phyloP scores from a whole-genome alignment of 2,113 vertebrate species.

The Siniperca chuatsi region DNA sequence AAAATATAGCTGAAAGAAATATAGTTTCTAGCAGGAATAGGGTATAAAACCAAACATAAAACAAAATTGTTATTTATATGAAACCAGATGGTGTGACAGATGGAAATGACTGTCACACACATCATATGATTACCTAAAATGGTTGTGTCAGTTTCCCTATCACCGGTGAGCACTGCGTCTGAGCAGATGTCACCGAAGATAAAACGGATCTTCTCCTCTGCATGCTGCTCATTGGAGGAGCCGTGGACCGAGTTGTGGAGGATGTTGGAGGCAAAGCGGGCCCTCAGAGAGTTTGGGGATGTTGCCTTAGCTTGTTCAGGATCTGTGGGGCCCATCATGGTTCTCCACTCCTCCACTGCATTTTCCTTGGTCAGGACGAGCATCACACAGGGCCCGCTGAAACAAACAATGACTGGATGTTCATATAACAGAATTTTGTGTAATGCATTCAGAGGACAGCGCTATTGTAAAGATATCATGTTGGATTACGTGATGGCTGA shows the following conservation, averaged over 20 bases:
- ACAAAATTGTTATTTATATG: slow-evolving; percentile 7
- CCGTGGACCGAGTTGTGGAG: slow-evolving; percentile 88
- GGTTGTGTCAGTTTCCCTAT: slow-evolving; percentile 43
- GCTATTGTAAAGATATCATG: not conserved
- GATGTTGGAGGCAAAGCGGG: slow-evolving; percentile 82
- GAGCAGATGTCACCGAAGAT: slow-evolving; percentile 82
- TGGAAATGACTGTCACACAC: slow-evolving; percentile 20
- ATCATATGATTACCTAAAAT: slow-evolving; percentile 50
- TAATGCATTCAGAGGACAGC: not conserved
- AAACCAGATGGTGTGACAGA: slow-evolving; percentile 37
- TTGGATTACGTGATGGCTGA: not conserved
- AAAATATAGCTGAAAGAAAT: not conserved
- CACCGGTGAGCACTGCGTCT: slow-evolving; percentile 41
- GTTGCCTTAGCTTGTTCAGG: slow-evolving; percentile 81
- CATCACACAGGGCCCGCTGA: slow-evolving; percentile 86
- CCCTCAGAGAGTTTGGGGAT: slow-evolving; percentile 85
- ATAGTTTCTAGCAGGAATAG: not conserved
- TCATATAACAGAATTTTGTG: not conserved
- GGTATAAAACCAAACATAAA: not conserved
- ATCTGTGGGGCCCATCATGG: slow-evolving; percentile 87
- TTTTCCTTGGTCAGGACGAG: slow-evolving; percentile 88
- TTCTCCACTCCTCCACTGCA: slow-evolving; percentile 88
- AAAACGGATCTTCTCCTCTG: slow-evolving; percentile 77
- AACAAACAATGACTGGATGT: slow-evolving; percentile 14
- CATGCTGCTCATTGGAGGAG: slow-evolving; percentile 78